These are phyloP conservation scores for Matsumurasca onukii DNA, from an alignment of 1,140 invertebrate genomes.

Conservation along the genomic window DNA sequence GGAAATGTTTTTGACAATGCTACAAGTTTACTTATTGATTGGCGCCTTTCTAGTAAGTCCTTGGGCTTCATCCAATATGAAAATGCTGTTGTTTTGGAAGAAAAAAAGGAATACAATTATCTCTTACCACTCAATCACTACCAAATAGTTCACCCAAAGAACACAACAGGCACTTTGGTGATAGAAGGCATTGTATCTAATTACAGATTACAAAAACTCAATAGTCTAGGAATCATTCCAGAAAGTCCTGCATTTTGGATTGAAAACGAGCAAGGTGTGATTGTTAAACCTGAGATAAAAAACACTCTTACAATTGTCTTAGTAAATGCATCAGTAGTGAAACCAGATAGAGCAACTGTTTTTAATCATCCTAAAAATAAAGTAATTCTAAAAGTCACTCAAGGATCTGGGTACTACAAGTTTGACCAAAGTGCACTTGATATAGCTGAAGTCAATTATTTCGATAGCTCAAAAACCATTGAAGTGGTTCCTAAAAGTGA, in stretches of 20 bases:
- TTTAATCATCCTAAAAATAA: conserved; percentile 65
- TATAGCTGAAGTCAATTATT: conserved; percentile 63
- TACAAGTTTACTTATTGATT: conserved; percentile 69
- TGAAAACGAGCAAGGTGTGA: conserved; percentile 52
- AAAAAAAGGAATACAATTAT: conserved; percentile 37
- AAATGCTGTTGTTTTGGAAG: conserved; percentile 37
- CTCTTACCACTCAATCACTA: conserved; percentile 51
- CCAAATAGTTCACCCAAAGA: conserved; percentile 59
- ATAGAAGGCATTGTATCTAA: conserved; percentile 61
- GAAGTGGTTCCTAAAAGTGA: conserved; percentile 62
- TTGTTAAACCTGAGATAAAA: conserved; percentile 35
- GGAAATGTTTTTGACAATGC: conserved; percentile 76
- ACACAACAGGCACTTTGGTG: conserved; percentile 57
- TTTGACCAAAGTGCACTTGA: conserved; percentile 58
- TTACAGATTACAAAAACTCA: conserved; percentile 58
- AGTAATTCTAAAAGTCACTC: conserved; percentile 54
- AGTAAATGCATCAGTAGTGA: conserved; percentile 61
- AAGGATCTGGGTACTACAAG: conserved; percentile 75
- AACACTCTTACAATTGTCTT: conserved; percentile 44
- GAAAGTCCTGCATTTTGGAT: conserved; percentile 59
- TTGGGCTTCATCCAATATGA: conserved; percentile 35
- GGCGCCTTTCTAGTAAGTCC: conserved; percentile 49
- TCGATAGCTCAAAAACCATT: conserved; percentile 59
- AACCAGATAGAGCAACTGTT: conserved; percentile 55
- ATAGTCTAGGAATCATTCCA: conserved; percentile 51